Percentiles rank a stretch among this genome's conserved stretches.
phyloP scores from a whole-genome alignment of 2,113 vertebrate genomes.

The Proteles cristata region DNA sequence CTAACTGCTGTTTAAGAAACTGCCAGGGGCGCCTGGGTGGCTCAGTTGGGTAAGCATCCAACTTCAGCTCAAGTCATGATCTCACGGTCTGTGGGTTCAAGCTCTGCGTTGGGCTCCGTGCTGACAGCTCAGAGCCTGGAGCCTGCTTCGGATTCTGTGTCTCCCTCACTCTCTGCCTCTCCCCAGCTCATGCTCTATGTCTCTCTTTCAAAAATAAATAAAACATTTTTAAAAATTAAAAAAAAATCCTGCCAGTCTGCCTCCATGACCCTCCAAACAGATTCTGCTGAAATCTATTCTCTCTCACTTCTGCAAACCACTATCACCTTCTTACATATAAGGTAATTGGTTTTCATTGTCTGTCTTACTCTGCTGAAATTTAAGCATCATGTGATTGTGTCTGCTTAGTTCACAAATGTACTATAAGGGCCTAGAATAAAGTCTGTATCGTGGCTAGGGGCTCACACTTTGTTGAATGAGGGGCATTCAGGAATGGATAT shows the following conservation, averaged over 20 bases:
- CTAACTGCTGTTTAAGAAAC: background rate
- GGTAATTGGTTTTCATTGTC: background rate
- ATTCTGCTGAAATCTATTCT: background rate
- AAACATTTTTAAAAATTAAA: background rate
- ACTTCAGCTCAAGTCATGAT: background rate
- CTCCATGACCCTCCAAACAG: background rate
- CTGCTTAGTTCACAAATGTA: background rate
- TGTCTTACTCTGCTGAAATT: background rate
- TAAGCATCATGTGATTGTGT: background rate
- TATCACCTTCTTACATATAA: background rate
- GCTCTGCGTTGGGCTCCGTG: background rate
- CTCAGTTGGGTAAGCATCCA: background rate
- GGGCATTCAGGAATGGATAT: background rate
- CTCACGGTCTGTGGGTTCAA: background rate
- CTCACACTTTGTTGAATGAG: background rate
- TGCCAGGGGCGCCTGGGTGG: background rate
- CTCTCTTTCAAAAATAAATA: background rate
- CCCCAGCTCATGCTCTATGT: background rate
- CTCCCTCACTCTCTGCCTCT: background rate
- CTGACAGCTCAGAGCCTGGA: background rate
- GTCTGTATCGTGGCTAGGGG: background rate
- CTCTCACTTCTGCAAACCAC: background rate
- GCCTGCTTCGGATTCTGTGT: background rate
- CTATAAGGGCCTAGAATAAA: background rate
- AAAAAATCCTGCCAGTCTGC: background rate